phyloP scores from a whole-genome alignment of 2,113 vertebrate species.

The Thermophis baileyi region DNA sequence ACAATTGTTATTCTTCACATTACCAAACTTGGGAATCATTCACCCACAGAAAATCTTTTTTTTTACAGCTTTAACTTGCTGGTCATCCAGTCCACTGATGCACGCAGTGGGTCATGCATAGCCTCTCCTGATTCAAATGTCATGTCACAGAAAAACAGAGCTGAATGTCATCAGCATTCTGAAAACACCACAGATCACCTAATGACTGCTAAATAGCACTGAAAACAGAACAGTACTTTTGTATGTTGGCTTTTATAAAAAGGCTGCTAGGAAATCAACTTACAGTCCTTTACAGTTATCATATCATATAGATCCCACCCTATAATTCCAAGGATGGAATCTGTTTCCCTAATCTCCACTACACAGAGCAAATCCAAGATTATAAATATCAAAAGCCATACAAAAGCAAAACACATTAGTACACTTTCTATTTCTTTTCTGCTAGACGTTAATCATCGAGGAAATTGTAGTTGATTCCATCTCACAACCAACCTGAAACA shows the following conservation, averaged over 20 bases:
- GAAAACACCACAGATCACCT: background rate
- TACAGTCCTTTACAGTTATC: background rate
- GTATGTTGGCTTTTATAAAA: background rate
- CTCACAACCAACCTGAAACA: background rate
- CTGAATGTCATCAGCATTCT: background rate
- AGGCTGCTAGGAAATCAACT: background rate
- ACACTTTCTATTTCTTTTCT: background rate
- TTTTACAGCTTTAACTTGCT: background rate
- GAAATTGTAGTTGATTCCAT: background rate
- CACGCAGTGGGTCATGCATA: background rate
- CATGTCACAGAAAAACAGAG: background rate
- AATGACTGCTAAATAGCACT: background rate
- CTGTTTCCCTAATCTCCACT: background rate
- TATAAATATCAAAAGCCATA: background rate
- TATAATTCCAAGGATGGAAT: background rate
- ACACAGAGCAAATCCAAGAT: background rate
- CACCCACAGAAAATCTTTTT: background rate
- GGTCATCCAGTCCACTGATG: background rate
- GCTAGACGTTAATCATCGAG: background rate
- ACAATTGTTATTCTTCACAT: background rate
- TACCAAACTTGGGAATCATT: background rate
- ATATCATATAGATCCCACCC: background rate
- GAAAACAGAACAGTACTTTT: background rate
- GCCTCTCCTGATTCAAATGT: background rate
- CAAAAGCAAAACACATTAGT: background rate